Evolutionary conservation across 2,888 invertebrate species (phyloP).

Genomic region (Ceriagrion tenellum): DNA sequence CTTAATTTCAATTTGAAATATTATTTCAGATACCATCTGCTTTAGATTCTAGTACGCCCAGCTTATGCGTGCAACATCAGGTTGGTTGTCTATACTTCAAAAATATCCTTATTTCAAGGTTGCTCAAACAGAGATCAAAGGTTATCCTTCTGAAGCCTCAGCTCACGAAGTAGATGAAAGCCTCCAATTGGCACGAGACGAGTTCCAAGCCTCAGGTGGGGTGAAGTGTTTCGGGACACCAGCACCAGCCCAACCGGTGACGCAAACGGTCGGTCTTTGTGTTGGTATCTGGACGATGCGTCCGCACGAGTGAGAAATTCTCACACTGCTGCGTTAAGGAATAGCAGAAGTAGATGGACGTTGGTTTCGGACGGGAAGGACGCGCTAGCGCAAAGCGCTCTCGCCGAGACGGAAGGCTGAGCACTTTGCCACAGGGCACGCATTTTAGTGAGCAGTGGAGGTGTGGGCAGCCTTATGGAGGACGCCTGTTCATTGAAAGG

Average conservation of each 20-base stretch:
- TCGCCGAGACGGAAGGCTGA: background rate
- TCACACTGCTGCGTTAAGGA: background rate
- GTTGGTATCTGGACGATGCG: too few species aligned
- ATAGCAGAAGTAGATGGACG: too few species aligned
- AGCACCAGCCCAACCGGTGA: background rate
- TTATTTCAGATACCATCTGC: too few species aligned
- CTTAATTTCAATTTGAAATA: too few species aligned
- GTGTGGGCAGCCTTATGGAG: background rate
- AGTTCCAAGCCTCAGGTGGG: background rate
- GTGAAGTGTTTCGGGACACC: background rate
- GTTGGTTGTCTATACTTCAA: background rate
- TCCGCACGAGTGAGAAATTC: background rate
- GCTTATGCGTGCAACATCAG: too few species aligned
- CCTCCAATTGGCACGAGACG: background rate
- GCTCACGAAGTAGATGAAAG: background rate
- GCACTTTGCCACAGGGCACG: background rate
- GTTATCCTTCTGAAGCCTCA: background rate
- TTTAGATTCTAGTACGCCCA: too few species aligned
- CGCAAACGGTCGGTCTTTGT: background rate
- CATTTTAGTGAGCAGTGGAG: background rate
- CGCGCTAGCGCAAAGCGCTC: too few species aligned
- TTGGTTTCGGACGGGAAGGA: too few species aligned
- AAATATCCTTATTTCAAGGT: background rate
- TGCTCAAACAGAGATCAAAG: background rate
- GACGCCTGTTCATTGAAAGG: background rate